Evolutionary conservation across 1,140 invertebrate genomes (phyloP).

Genomic region (Cyrtorhinus lividipennis): DNA sequence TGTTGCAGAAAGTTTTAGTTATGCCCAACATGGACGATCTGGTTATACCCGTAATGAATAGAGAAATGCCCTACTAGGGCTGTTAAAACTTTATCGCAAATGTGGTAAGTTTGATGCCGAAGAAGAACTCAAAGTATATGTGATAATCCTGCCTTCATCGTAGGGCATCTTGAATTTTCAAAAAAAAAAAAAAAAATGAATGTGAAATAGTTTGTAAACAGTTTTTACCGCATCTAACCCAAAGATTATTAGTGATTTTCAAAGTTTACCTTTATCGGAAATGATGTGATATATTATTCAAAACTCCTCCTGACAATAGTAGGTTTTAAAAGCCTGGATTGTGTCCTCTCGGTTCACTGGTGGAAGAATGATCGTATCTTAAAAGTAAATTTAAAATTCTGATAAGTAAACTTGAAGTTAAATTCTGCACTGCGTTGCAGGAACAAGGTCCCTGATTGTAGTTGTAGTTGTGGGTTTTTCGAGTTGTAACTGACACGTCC

Average conservation of each 20-base stretch:
- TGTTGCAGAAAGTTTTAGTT: constrained; percentile 24
- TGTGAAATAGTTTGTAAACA: neutral
- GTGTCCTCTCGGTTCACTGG: too few species aligned
- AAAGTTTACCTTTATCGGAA: neutral
- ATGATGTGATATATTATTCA: too few species aligned
- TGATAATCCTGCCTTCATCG: neutral
- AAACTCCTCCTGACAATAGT: too few species aligned
- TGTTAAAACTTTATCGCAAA: neutral
- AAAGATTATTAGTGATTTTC: neutral
- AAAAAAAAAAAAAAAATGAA: neutral
- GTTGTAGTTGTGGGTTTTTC: too few species aligned
- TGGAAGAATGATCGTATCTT: too few species aligned
- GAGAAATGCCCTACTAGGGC: constrained; percentile 19
- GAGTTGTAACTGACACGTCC: too few species aligned
- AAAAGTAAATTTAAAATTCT: too few species aligned
- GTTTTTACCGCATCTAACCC: neutral
- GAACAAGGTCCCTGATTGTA: too few species aligned
- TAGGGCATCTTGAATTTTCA: neutral
- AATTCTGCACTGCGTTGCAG: too few species aligned
- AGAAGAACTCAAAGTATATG: neutral
- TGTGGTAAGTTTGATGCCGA: neutral
- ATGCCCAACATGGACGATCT: constrained; percentile 26
- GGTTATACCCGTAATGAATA: constrained; percentile 25
- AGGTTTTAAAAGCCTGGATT: too few species aligned
- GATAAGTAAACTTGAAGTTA: too few species aligned